phyloP scores from a whole-genome alignment of 2,113 vertebrate species.

The Nothocercus nigrocapillus region DNA sequence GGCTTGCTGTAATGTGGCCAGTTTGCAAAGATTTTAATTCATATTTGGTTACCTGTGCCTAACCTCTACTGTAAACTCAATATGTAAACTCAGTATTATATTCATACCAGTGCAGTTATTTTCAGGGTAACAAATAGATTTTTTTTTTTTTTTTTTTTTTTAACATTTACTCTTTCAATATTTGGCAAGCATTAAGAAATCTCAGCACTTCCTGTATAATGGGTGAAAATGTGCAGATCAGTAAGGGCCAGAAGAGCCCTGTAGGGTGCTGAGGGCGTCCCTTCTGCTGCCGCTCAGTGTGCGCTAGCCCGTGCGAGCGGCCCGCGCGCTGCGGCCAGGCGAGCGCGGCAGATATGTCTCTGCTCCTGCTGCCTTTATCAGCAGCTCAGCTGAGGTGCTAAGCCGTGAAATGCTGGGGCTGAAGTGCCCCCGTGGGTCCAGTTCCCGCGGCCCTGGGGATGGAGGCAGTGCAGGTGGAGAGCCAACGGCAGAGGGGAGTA shows the following conservation, averaged over 20 bases:
- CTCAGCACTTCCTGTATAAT: neutral
- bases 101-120: neutral
- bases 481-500: neutral
- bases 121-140: neutral
- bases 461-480: neutral
- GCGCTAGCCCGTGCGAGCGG: neutral
- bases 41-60: neutral
- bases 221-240: neutral
- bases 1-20: neutral
- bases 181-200: neutral
- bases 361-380: neutral
- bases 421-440: neutral
- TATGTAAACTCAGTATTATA: neutral
- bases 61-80: neutral
- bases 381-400: neutral
- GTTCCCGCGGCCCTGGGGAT: neutral
- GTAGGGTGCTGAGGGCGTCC: neutral
- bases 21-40: neutral
- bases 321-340: neutral
- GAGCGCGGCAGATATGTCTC: neutral
- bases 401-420: rapidly evolving
- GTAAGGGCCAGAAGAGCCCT: neutral
- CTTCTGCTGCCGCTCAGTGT: neutral
- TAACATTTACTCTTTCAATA: neutral
- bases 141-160: neutral